Percentiles rank a stretch among this genome's conserved stretches.
These are phyloP conservation scores for Lerista edwardsae DNA, from an alignment of 2,797 vertebrate genomes.

Conservation along the genomic window DNA sequence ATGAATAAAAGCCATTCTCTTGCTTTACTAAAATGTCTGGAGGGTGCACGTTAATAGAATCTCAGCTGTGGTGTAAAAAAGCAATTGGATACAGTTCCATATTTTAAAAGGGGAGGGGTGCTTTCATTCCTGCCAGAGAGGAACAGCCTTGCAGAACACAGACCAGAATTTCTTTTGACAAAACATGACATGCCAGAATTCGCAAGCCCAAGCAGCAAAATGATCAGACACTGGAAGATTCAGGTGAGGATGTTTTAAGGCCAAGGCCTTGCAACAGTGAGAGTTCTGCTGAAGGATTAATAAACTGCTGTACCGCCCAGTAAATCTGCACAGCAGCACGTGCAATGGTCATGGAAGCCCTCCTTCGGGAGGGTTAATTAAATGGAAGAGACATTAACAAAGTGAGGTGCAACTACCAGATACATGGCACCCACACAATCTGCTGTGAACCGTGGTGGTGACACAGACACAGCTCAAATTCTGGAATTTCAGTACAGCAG, in stretches of 20 bases:
- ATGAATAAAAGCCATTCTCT: conserved; percentile 50
- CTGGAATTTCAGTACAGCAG: background rate
- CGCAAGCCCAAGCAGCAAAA: background rate
- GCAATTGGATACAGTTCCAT: background rate
- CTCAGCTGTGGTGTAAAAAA: conserved; percentile 15
- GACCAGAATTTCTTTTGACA: fast-evolving
- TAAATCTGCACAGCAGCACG: fast-evolving
- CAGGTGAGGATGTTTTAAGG: background rate
- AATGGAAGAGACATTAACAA: background rate
- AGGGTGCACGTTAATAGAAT: conserved; percentile 45
- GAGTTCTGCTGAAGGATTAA: background rate
- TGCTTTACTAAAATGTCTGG: conserved; percentile 17
- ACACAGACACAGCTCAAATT: background rate
- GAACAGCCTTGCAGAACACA: background rate
- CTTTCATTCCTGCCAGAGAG: conserved; percentile 8
- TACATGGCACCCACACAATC: background rate
- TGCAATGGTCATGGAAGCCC: fast-evolving
- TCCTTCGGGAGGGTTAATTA: too few species aligned
- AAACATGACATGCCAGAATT: background rate
- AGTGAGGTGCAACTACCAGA: background rate
- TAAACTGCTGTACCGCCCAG: background rate
- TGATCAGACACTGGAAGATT: fast-evolving
- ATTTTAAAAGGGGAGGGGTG: conserved; percentile 19
- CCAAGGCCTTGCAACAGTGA: background rate
- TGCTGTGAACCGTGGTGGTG: background rate